Conservation (phyloP, 2,888 invertebrate genomes). For the Dexiosoma caninum region DNA sequence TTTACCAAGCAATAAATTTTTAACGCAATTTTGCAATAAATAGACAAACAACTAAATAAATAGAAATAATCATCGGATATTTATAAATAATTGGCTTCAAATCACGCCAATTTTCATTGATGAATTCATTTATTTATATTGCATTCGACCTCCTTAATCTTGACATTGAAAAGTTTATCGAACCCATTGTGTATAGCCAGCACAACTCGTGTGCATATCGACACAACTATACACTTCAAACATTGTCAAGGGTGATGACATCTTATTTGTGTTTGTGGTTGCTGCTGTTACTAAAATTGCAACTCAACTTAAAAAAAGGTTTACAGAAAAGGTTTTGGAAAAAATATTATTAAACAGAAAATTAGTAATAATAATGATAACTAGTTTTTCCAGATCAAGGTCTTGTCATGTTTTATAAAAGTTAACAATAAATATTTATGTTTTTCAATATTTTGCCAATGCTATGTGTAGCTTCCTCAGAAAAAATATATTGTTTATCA, state of each 20-base stretch:
- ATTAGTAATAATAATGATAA: too few species aligned
- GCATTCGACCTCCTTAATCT: constrained; percentile 26
- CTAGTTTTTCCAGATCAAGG: too few species aligned
- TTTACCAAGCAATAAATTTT: background rate
- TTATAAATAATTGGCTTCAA: constrained; percentile 28
- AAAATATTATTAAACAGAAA: too few species aligned
- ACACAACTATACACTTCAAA: background rate
- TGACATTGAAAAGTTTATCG: constrained; percentile 50
- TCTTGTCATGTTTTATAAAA: too few species aligned
- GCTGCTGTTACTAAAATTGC: background rate
- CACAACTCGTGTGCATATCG: background rate
- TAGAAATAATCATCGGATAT: background rate
- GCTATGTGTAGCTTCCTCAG: too few species aligned
- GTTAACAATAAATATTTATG: too few species aligned
- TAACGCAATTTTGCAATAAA: constrained; percentile 63
- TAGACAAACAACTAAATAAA: constrained; percentile 67
- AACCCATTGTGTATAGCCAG: constrained; percentile 67
- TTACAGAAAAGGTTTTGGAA: too few species aligned
- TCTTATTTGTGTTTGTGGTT: constrained; percentile 2
- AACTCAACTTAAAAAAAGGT: too few species aligned
- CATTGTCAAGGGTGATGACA: constrained; percentile 34
- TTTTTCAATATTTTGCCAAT: too few species aligned
- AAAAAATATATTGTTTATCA: too few species aligned
- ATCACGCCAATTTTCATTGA: constrained; percentile 48
- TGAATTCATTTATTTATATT: constrained; percentile 24